A percentile compares a stretch with the other conserved stretches of the same genome.
phyloP scores from a whole-genome alignment of 1,140 invertebrate species.

The Gonioctena quinquepunctata region DNA sequence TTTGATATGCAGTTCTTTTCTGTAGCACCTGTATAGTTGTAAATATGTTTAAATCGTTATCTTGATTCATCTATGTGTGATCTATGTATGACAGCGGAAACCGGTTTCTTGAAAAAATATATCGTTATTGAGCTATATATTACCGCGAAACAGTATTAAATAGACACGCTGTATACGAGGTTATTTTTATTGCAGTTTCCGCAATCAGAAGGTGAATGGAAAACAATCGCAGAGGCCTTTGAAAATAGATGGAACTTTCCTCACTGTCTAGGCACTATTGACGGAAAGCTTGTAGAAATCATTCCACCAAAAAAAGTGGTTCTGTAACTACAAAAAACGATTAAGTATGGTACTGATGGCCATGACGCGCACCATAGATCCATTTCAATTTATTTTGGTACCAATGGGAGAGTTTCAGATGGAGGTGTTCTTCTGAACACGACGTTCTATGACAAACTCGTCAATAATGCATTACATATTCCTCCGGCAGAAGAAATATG shows the following conservation, averaged over 20 bases:
- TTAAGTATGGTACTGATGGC: conserved; percentile 49
- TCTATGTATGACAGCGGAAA: too few species aligned
- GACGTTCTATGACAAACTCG: conserved; percentile 31
- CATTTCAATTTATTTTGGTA: conserved; percentile 42
- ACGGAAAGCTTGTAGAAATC: conserved; percentile 50
- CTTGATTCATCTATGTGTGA: too few species aligned
- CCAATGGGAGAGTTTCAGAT: conserved; percentile 45
- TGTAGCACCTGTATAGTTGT: too few species aligned
- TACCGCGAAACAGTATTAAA: too few species aligned
- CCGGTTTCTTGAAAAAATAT: too few species aligned
- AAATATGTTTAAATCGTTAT: too few species aligned
- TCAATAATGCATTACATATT: not conserved
- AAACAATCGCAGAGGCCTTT: conserved; percentile 44
- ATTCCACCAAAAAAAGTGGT: conserved; percentile 41
- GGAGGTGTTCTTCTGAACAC: conserved; percentile 43
- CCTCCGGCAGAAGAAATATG: not conserved
- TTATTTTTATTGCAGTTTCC: conserved; percentile 33
- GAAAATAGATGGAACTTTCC: conserved; percentile 25
- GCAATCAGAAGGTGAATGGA: conserved; percentile 38
- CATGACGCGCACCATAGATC: conserved; percentile 50
- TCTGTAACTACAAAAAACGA: conserved; percentile 19
- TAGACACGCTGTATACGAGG: too few species aligned
- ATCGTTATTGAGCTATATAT: too few species aligned
- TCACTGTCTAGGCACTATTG: conserved; percentile 44
- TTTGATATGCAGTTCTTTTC: too few species aligned